Evolutionary conservation across 2,113 vertebrate genomes (phyloP), one percentile per base, ranked within the genome.

Genomic region (Dasyprocta punctata): DNA sequence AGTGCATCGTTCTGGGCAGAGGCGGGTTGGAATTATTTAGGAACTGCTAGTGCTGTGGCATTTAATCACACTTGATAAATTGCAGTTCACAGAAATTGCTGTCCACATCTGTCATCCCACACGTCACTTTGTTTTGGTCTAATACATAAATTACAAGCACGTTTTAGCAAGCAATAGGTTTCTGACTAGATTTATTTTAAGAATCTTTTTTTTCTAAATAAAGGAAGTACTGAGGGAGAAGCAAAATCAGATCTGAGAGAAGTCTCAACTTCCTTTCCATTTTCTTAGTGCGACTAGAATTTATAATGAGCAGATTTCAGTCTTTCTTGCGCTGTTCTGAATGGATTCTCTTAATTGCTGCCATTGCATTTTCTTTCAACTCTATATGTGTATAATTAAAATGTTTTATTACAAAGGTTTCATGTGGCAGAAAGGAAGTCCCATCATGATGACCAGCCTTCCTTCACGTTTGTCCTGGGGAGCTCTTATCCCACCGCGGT

Each of bases 381-480:
- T 95, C 94, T 75, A 67, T 75, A 67, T 54, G 0, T 94, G 38
- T 41, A 89, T 77, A 97, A 97, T 97, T 97, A 87, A 96, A 97
- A 86, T 97, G 28, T 2, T 89, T 95, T 93, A n/a, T 96, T 96
- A 73, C 49, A 95, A 96, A 97, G 96, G 36, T 28, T 96, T 78
- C 77, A 7, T 71, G 28, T 47, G 81, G 17, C 12, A n/a, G 81
- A 24, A 1, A 11, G 69, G 63, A 85, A 65, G 54, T 75, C 61
- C 22, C 44, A 44, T 78, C 3, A 49, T 95, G 96, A 96, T 93
- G 49, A 89, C 33, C 13, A 96, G 24, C 28, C 30, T 97, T 60
- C 52, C 28, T 92, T 98, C 61, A 96, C 96, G 61, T 80, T 36
- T 28, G 67, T 87, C 84, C 91, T 92, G 5, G 44, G 2, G 12